These are phyloP conservation scores for Columba livia DNA, from an alignment of 2,113 vertebrate genomes.

Conservation along the genomic window DNA sequence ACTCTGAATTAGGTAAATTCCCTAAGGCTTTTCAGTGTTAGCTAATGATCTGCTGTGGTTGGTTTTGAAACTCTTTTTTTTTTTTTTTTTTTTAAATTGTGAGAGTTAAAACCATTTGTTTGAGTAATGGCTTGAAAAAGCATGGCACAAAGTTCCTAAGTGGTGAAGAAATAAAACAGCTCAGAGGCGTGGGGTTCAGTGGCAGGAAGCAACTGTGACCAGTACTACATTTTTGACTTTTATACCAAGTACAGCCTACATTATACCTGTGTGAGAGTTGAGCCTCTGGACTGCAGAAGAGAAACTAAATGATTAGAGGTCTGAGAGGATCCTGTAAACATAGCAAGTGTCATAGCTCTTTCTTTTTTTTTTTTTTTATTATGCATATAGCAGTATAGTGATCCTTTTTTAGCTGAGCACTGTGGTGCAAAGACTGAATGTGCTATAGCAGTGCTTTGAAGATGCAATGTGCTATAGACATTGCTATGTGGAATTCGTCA, in stretches of 20 bases:
- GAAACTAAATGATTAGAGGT: neutral
- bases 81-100: too few species aligned
- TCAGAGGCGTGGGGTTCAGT: neutral
- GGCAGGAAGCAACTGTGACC: neutral
- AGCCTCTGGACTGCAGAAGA: neutral
- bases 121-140: too few species aligned
- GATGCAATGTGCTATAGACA: neutral
- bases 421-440: neutral
- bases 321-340: neutral
- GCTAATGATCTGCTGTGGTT: too few species aligned
- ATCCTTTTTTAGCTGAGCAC: neutral
- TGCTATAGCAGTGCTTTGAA: neutral
- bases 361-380: neutral
- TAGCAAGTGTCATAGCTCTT: neutral
- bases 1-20: too few species aligned
- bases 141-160: neutral
- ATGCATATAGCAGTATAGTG: neutral
- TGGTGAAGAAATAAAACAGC: neutral
- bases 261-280: neutral
- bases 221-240: neutral
- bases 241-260: neutral
- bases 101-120: too few species aligned
- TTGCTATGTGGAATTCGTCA: neutral
- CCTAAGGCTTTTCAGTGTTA: too few species aligned
- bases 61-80: too few species aligned